Evolutionary conservation across 2,797 vertebrate genomes (phyloP).

Genomic region (Todus mexicanus): DNA sequence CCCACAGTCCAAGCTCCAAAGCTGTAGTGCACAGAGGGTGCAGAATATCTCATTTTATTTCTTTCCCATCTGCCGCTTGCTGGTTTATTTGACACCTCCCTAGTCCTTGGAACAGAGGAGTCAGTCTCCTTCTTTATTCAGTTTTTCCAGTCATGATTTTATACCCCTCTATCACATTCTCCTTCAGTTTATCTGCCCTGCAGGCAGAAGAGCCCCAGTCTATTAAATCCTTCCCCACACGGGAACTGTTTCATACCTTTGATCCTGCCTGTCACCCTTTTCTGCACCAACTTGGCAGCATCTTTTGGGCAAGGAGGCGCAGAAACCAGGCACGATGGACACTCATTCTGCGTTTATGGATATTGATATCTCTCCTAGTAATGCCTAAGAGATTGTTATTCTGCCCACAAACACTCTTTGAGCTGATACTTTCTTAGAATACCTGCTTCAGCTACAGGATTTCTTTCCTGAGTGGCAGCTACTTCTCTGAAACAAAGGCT

Average conservation of each 20-base stretch:
- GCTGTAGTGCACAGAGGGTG: not conserved
- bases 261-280: not conserved
- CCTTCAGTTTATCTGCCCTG: slow-evolving; percentile 39
- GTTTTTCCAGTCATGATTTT: slow-evolving; percentile 40
- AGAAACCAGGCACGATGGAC: not conserved
- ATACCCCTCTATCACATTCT: not conserved
- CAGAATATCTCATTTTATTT: not conserved
- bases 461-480: not conserved
- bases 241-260: not conserved
- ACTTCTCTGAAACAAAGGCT: not conserved
- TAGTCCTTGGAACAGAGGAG: not conserved
- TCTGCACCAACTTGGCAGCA: not conserved
- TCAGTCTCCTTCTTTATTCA: not conserved
- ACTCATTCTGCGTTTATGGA: not conserved
- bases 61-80: not conserved
- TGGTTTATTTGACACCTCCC: not conserved
- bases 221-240: not conserved
- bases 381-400: not conserved
- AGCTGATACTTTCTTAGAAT: not conserved
- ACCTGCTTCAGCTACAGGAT: not conserved
- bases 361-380: not conserved
- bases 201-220: not conserved
- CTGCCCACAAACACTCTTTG: fast-evolving
- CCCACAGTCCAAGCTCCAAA: not conserved
- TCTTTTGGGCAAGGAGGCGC: not conserved